These are phyloP conservation scores for Craniophora ligustri DNA, from an alignment of 2,888 invertebrate genomes.

Conservation along the genomic window DNA sequence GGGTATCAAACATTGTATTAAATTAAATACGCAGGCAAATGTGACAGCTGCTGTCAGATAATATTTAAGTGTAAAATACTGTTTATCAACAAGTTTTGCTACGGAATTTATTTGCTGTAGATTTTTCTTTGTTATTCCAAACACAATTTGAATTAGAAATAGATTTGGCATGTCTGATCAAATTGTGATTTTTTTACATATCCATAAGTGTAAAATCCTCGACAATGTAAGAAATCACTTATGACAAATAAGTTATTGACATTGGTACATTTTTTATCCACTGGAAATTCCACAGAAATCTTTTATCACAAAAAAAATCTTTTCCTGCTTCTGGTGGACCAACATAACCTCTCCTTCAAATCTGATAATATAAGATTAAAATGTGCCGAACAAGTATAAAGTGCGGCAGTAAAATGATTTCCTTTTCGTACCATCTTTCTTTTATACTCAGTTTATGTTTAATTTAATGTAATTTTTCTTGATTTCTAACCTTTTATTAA, in stretches of 20 bases:
- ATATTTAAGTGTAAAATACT: neutral
- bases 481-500: constrained; percentile 68
- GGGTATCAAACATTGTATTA: constrained; percentile 15
- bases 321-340: constrained; percentile 27
- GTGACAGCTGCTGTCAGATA: neutral
- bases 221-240: no score
- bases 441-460: constrained; percentile 62
- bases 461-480: constrained; percentile 71
- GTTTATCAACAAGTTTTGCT: neutral
- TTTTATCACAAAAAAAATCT: constrained; percentile 6
- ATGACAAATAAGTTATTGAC: no score
- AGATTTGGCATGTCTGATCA: no score
- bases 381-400: constrained; percentile 61
- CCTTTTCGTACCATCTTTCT: constrained; percentile 56
- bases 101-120: no score
- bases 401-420: constrained; percentile 63
- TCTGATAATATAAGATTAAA: constrained; percentile 62
- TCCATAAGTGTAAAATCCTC: no score
- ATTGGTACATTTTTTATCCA: no score
- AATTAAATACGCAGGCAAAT: neutral
- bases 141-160: no score
- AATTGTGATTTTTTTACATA: no score
- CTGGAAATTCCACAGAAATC: neutral
- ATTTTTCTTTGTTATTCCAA: no score
- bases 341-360: constrained; percentile 43